Evolutionary conservation across 2,888 invertebrate genomes (phyloP).

Genomic region (Xylophagus ater): DNA sequence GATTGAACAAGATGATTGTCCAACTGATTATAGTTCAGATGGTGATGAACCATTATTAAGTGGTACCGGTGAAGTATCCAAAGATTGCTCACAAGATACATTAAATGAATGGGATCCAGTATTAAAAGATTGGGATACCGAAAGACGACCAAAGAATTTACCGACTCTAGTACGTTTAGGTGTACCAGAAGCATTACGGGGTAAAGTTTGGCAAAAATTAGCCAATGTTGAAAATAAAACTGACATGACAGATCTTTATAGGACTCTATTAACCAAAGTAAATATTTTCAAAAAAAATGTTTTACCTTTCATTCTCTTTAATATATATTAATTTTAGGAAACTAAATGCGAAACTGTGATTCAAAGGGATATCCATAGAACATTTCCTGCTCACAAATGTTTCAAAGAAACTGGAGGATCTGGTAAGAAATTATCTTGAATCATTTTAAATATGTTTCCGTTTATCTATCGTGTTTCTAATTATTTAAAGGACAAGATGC

Average conservation of each 20-base stretch:
- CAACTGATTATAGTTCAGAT: slow-evolving; percentile 47
- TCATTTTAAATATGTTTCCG: not conserved
- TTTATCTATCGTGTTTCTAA: not conserved
- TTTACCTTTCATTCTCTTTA: slow-evolving; percentile 6
- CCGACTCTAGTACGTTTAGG: slow-evolving; percentile 71
- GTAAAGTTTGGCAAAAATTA: slow-evolving; percentile 95
- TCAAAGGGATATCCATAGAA: slow-evolving; percentile 90
- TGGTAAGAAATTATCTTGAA: slow-evolving; percentile 16
- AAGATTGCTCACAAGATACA: slow-evolving; percentile 89
- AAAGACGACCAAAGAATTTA: slow-evolving; percentile 68
- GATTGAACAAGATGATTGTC: slow-evolving; percentile 35
- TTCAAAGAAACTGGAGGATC: slow-evolving; percentile 89
- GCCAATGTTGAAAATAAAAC: slow-evolving; percentile 76
- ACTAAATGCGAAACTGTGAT: slow-evolving; percentile 92
- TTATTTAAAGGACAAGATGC: slow-evolving; percentile 87
- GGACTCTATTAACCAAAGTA: slow-evolving; percentile 78
- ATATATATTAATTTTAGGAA: too few relatives aligned
- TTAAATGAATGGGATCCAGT: slow-evolving; percentile 90
- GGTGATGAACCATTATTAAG: slow-evolving; percentile 93
- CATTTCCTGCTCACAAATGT: slow-evolving; percentile 97
- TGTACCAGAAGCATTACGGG: slow-evolving; percentile 90
- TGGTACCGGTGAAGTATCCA: slow-evolving; percentile 94
- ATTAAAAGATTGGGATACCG: slow-evolving; percentile 56
- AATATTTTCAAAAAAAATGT: slow-evolving; percentile 39
- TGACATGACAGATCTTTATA: slow-evolving; percentile 83